Evolutionary conservation across 2,888 invertebrate genomes (phyloP), one percentile per base, ranked within the genome.

Genomic region (Chrysolina americana): DNA sequence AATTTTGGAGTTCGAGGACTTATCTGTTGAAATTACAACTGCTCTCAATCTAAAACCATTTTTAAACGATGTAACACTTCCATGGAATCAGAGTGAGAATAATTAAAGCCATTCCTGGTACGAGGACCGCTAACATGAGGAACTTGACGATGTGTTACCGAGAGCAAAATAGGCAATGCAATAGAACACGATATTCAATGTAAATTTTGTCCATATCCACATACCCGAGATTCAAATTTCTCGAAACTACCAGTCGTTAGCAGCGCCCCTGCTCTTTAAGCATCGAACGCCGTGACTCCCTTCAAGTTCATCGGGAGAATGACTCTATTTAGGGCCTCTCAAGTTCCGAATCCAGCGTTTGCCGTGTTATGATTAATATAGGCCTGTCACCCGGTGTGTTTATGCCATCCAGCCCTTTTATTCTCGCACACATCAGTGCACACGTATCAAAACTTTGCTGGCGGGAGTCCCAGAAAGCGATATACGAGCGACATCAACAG

Each of bases 401-500:
- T 86, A 86, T 86, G 78, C 82, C 76, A 81, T 84, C 79, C 83
- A 86, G 86, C 85, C 85, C 87, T 87, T 87, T 87, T 86, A 86
- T 86, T 80, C 81, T 78, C 81, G 82, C 84, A 87, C 87, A 86
- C 86, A 83, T 87, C 87, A 83, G 76, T 86, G 88, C 86, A 85
- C 87, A 86, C 87, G 87, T 87, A 88, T 88, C 88, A 87, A 87
- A 88, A 88, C 87, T 88, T 86, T 85, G 81, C 85, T 72, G 83
- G 83, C 85, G 81, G 85, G 86, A 66, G 83, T 69, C 71, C 78
- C 77, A 76, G 76, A 77, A 74, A 79, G 75, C 80, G 73, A 75
- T 50, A n/a, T 48, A 50, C 48, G 6, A 66, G 41, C 41, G 64
- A 64, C 64, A 21, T 64, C 41, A 17, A 19, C 41, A 78, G 73